Percentiles rank a stretch among this genome's conserved stretches.
phyloP scores from a whole-genome alignment of 1,140 invertebrate species.

The Agrilus planipennis region DNA sequence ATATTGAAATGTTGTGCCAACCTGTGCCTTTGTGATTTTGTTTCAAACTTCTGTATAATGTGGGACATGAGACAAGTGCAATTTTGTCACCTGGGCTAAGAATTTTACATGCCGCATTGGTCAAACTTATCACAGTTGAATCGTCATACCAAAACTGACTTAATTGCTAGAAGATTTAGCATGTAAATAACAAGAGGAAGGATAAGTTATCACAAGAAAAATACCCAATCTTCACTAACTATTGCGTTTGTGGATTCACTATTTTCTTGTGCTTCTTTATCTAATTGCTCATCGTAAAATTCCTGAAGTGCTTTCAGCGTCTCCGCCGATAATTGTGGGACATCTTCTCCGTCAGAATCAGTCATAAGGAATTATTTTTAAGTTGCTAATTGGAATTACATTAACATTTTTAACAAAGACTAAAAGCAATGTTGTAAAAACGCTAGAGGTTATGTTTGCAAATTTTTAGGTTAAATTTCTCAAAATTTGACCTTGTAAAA shows the following conservation, averaged over 20 bases:
- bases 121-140: conserved; percentile 55
- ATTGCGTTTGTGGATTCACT: conserved; percentile 33
- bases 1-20: conserved; percentile 33
- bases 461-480: too few relatives aligned
- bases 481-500: too few relatives aligned
- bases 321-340: conserved; percentile 52
- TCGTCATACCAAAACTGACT: conserved; percentile 95
- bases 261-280: conserved; percentile 41
- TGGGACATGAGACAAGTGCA: conserved; percentile 82
- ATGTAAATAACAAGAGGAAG: conserved; percentile 9
- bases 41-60: conserved; percentile 56
- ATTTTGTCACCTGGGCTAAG: conserved; percentile 50
- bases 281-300: conserved; percentile 64
- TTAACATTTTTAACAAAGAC: too few relatives aligned
- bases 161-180: conserved; percentile 62
- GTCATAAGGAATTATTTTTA: too few relatives aligned
- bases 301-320: conserved; percentile 69
- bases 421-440: too few relatives aligned
- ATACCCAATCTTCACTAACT: conserved; percentile 80
- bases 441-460: too few relatives aligned
- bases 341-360: conserved; percentile 49
- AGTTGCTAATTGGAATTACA: too few relatives aligned
- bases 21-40: conserved; percentile 34
- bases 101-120: conserved; percentile 46
- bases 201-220: too few relatives aligned